Base-by-base conservation (phyloP, 2,888 invertebrate genomes). In the Eugnorisma glareosa region DNA sequence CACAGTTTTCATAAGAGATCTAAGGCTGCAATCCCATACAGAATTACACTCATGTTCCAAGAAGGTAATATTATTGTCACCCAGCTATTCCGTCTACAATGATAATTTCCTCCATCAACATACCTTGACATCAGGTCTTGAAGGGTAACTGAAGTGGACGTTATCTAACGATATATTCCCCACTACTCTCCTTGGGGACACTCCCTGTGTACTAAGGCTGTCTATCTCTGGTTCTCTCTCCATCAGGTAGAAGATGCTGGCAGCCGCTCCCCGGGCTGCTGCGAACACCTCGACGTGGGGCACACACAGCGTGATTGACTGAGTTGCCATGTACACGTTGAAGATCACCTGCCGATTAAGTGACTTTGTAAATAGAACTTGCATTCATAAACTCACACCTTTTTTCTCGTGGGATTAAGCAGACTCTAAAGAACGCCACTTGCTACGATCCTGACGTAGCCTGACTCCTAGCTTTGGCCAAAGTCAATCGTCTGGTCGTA, bases 131-230 rank as follows among this genome's bases (percentile, higher is more conserved):
- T 98, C 98, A 24, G 97, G 97, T 68, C 99, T 94, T 0, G 98
- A 97, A 0, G 99, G 99, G 93, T 99, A 99, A 71, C 97, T 97
- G 91, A 99, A 99, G 86, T 97, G 96, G 0, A 99, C 97, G 83
- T 98, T 97, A 86, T 97, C 97, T 86, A 99, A 97, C 77, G 97
- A 95, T 45, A 99, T 97, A 71, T 97, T 97, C 0, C 99, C 99
- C 1, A 93, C 93, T 1, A 98, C 97, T 63, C 94, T 91, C 11
- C 93, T 91, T 0, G 98, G 98, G 40, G 96, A 96, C 6, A 95
- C 89, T 2, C 99, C 99, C 0, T 94, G 92, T 8, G 95, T 94
- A 59, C 97, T 97, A 79, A 98, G 92, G 77, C 98, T 97, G 93
- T 98, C 98, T 75, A 98, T 98, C 35, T 93, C 92, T 0, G 98